Conservation (phyloP, 2,797 vertebrate genomes). For the Menidia menidia region DNA sequence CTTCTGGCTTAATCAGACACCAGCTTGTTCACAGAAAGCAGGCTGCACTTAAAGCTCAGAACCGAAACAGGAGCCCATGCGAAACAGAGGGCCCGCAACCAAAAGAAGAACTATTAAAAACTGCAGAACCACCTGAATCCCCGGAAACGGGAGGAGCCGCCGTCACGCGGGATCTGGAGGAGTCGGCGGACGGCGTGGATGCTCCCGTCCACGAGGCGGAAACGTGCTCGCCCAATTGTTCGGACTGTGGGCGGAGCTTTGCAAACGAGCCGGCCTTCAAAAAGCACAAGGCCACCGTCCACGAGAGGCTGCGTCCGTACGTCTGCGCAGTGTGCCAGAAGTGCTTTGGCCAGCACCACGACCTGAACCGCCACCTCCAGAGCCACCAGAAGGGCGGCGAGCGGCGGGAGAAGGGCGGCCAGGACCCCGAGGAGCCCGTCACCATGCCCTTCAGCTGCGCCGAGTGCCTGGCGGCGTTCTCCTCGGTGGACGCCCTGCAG, state of each 20-base stretch:
- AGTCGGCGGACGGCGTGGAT: constrained; percentile 4
- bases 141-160: constrained; percentile 1
- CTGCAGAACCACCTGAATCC: neutral
- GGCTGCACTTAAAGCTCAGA: neutral
- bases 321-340: constrained; percentile 73
- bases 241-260: constrained; percentile 62
- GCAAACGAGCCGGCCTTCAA: constrained; percentile 41
- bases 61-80: neutral
- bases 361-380: constrained; percentile 69
- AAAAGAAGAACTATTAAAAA: neutral
- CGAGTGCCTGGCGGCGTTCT: constrained; percentile 65
- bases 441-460: constrained; percentile 64
- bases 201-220: constrained; percentile 24
- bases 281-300: constrained; percentile 59
- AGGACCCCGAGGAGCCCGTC: neutral
- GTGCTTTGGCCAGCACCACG: constrained; percentile 70
- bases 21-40: constrained; percentile 75
- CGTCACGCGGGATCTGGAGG: constrained; percentile 10
- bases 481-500: constrained; percentile 67
- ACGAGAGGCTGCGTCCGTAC: constrained; percentile 66
- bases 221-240: constrained; percentile 26
- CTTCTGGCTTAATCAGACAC: constrained; percentile 81
- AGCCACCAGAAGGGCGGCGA: constrained; percentile 43
- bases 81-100: neutral
- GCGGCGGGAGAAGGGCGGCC: fast-evolving